Conservation (phyloP, 2,113 vertebrate genomes). For the Phyllopteryx taeniolatus region DNA sequence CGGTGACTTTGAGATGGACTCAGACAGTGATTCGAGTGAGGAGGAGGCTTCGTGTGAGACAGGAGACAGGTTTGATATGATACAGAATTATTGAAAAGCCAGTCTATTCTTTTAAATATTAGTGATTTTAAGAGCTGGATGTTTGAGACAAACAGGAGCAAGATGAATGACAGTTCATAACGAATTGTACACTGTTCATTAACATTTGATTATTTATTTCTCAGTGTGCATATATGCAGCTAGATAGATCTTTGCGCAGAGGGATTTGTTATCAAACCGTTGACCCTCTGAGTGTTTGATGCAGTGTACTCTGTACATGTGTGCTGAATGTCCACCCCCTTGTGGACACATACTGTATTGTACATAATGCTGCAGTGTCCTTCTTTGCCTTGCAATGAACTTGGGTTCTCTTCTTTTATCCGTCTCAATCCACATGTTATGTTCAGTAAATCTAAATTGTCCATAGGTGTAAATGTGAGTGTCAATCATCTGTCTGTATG, state of each 20-base stretch:
- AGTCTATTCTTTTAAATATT: not conserved
- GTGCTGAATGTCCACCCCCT: slow-evolving; percentile 2
- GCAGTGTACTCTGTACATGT: not conserved
- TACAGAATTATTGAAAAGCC: not conserved
- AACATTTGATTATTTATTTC: not conserved
- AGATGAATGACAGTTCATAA: not conserved
- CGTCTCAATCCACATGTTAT: not conserved
- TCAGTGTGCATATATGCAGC: not conserved
- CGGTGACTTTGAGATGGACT: too few species aligned
- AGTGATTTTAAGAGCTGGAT: not conserved
- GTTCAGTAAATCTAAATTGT: not conserved
- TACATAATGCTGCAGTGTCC: not conserved
- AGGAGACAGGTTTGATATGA: not conserved
- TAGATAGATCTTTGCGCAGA: not conserved
- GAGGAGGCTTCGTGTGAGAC: too few species aligned
- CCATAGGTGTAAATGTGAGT: not conserved
- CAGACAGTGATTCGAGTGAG: too few species aligned
- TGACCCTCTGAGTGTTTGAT: not conserved
- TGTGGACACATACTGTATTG: not conserved
- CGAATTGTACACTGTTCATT: not conserved
- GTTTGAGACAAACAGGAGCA: not conserved
- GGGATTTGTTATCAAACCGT: not conserved
- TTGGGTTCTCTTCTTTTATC: not conserved
- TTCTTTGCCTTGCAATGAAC: not conserved
- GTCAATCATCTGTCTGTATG: not conserved